phyloP scores from a whole-genome alignment of 1,140 invertebrate species.

The Yoshiicerus persimilis region DNA sequence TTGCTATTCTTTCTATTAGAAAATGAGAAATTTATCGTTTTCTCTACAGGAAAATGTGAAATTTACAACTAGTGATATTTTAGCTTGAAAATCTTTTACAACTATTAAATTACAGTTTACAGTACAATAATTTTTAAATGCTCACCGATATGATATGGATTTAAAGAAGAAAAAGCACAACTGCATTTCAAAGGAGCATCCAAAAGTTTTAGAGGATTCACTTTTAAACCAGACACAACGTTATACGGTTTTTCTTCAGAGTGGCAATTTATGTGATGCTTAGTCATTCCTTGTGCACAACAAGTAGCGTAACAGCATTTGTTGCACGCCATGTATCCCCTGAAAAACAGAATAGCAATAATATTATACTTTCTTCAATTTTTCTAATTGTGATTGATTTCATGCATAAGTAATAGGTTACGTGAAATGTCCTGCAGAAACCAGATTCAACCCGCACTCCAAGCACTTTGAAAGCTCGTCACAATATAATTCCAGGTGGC shows the following conservation, averaged over 20 bases:
- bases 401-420: not conserved
- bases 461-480: conserved; percentile 57
- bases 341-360: no score
- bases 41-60: no score
- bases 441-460: conserved; percentile 69
- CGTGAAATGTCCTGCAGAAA: conserved; percentile 65
- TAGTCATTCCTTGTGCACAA: conserved; percentile 71
- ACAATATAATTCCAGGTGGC: not conserved
- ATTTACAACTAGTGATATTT: not conserved
- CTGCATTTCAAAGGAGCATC: conserved; percentile 67
- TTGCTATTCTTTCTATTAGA: no score
- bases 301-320: conserved; percentile 75
- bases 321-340: conserved; percentile 69
- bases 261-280: conserved; percentile 61
- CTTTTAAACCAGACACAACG: conserved; percentile 27
- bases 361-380: not conserved
- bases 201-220: conserved; percentile 39
- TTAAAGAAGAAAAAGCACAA: conserved; percentile 69
- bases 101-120: not conserved
- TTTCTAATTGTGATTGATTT: not conserved
- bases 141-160: conserved; percentile 60
- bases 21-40: no score
- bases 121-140: not conserved
- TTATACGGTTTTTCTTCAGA: not conserved
- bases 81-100: no score